Evolutionary conservation across 2,888 invertebrate genomes (phyloP).

Genomic region (Nasonovia ribisnigri): DNA sequence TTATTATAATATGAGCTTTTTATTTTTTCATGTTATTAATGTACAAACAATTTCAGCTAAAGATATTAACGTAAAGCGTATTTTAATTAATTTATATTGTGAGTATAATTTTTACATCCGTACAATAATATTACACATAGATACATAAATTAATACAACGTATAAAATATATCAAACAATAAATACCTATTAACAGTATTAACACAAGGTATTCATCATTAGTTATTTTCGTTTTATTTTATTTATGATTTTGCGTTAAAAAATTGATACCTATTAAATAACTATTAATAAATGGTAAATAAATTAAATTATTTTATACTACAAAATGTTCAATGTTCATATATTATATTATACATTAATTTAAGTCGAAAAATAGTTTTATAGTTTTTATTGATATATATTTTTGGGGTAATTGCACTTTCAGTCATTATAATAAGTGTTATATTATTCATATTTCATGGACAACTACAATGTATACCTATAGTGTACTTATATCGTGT

Average conservation of each 20-base stretch:
- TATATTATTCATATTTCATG: slow-evolving; percentile 22
- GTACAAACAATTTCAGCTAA: neutral
- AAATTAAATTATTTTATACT: neutral
- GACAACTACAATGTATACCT: slow-evolving; percentile 20
- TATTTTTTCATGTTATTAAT: neutral
- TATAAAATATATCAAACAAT: neutral
- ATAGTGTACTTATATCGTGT: neutral
- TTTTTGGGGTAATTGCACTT: neutral
- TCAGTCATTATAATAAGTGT: neutral
- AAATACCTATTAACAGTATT: neutral
- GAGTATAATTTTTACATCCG: neutral
- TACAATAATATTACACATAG: neutral
- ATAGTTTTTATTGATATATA: neutral
- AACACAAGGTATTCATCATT: neutral
- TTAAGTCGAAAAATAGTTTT: neutral
- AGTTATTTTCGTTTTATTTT: neutral
- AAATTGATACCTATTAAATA: neutral
- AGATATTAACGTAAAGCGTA: neutral
- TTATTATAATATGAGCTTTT: neutral
- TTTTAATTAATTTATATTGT: neutral
- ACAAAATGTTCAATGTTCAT: neutral
- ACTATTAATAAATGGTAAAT: neutral
- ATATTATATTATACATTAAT: neutral
- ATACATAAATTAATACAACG: neutral
- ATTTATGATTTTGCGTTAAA: neutral